Evolutionary conservation across 2,113 vertebrate species (phyloP).

Genomic region (Tetrao urogallus): DNA sequence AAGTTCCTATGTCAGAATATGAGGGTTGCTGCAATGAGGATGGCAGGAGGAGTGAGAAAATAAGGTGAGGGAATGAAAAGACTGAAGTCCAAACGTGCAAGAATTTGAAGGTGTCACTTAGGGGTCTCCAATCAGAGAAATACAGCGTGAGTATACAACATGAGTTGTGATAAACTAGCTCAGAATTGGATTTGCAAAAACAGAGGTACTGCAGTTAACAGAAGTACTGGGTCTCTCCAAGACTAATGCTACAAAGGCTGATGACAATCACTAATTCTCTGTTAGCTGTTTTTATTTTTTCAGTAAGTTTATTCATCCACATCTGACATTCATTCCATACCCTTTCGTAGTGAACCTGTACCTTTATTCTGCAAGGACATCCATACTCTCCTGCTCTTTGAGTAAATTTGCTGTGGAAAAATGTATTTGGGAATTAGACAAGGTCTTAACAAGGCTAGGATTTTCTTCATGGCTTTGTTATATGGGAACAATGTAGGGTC

Average conservation of each 20-base stretch:
- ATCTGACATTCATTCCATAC: not conserved
- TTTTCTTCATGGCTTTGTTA: not conserved
- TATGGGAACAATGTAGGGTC: not conserved
- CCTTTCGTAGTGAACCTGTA: not conserved
- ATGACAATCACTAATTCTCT: not conserved
- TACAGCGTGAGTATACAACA: not conserved
- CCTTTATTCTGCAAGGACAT: not conserved
- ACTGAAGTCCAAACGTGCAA: not conserved
- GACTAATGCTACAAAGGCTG: not conserved
- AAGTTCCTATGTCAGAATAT: not conserved
- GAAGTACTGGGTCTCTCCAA: not conserved
- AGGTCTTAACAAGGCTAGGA: not conserved
- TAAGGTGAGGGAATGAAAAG: not conserved
- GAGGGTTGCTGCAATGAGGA: not conserved
- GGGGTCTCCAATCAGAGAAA: not conserved
- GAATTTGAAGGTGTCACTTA: not conserved
- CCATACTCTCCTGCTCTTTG: not conserved
- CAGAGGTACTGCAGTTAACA: not conserved
- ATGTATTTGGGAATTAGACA: not conserved
- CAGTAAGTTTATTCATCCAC: not conserved
- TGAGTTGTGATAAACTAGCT: not conserved
- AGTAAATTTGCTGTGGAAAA: not conserved
- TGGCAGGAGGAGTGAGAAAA: not conserved
- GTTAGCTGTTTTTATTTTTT: not conserved
- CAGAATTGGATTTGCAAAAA: not conserved